Conservation (phyloP, 2,113 vertebrate genomes). For the Phyllostomus discolor region DNA sequence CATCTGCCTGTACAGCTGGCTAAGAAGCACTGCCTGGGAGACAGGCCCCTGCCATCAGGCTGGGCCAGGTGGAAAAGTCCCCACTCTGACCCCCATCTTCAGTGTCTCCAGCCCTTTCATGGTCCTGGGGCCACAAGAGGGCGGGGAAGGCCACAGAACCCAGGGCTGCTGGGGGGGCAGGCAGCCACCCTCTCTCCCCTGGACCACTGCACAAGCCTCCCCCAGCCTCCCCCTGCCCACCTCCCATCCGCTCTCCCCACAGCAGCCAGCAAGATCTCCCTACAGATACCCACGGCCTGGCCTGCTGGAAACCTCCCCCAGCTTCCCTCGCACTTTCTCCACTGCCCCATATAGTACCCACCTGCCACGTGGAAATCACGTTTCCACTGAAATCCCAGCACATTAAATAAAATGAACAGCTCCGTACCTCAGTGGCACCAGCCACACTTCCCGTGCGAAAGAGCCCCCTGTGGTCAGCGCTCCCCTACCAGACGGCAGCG, state of each 20-base stretch:
- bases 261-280: not conserved
- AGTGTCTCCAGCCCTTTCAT: too few relatives aligned
- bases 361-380: not conserved
- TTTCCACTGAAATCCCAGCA: not conserved
- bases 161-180: too few relatives aligned
- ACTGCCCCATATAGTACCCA: not conserved
- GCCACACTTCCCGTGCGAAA: not conserved
- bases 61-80: not conserved
- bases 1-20: not conserved
- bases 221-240: not conserved
- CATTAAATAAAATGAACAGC: not conserved
- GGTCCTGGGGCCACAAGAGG: not conserved
- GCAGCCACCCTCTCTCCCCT: not conserved
- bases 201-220: not conserved
- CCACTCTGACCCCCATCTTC: not conserved
- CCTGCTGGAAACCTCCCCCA: not conserved
- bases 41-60: not conserved
- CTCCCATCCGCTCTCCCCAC: not conserved
- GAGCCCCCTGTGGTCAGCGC: accelerated
- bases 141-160: not conserved
- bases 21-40: not conserved
- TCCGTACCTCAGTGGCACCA: not conserved
- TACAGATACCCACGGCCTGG: not conserved
- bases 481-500: accelerated
- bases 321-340: too few relatives aligned